Conservation (phyloP, 2,113 vertebrate genomes). For the Tretioscincus oriximinensis region DNA sequence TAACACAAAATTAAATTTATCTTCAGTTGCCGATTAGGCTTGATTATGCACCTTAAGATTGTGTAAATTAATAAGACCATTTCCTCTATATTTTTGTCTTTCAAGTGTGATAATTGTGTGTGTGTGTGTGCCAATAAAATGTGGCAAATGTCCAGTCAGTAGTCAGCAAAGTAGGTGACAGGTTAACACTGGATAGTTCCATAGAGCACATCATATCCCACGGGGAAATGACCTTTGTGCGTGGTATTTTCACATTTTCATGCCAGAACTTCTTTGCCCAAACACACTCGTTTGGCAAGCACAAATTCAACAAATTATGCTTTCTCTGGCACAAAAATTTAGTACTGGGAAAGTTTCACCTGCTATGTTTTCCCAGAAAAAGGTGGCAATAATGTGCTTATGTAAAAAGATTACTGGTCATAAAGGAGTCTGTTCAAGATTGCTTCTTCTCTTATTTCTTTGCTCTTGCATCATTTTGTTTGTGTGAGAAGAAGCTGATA, state of each 20-base stretch:
- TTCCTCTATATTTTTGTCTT: neutral
- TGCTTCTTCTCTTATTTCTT: conserved; percentile 24
- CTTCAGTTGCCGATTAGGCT: neutral
- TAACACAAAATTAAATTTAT: neutral
- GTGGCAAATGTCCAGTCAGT: too few relatives aligned
- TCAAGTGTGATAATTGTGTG: too few relatives aligned
- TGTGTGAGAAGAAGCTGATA: conserved; percentile 20
- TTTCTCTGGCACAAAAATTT: neutral
- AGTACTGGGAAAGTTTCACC: neutral
- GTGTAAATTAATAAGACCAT: neutral
- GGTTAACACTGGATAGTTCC: neutral
- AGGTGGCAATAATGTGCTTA: conserved; percentile 10
- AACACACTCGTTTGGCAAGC: neutral
- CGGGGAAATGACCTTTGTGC: neutral
- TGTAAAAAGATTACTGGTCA: neutral
- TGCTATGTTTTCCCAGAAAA: neutral
- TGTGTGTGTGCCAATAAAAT: neutral
- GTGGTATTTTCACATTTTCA: neutral
- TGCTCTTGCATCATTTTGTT: conserved; percentile 44
- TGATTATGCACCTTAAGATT: too few relatives aligned
- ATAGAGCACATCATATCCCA: neutral
- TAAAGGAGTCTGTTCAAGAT: conserved; percentile 9
- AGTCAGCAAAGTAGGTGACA: neutral
- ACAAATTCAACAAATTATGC: neutral
- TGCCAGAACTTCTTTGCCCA: neutral